Conservation (phyloP, 2,888 invertebrate species). For the Entomobrya proxima region DNA sequence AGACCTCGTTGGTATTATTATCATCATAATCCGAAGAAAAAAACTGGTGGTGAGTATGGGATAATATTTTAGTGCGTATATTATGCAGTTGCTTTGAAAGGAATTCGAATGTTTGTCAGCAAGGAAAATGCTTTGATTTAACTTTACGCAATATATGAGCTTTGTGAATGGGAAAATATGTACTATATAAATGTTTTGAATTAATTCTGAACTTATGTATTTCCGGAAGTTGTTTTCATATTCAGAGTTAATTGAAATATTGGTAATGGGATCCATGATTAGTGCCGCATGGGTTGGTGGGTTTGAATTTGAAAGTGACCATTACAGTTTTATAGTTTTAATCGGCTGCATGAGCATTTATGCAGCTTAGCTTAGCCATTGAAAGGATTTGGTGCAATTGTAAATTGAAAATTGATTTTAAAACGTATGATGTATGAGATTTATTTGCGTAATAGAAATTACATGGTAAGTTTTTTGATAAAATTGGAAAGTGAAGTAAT, state of each 20-base stretch:
- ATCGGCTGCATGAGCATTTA: too few relatives aligned
- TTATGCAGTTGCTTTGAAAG: neutral
- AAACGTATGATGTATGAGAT: too few relatives aligned
- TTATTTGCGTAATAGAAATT: too few relatives aligned
- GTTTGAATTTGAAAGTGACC: too few relatives aligned
- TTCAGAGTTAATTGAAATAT: slow-evolving; percentile 1
- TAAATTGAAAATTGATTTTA: too few relatives aligned
- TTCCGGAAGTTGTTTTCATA: neutral
- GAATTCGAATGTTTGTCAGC: neutral
- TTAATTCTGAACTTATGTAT: neutral
- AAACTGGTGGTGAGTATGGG: neutral
- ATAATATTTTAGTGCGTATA: neutral
- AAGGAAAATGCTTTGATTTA: neutral
- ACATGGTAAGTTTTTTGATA: too few relatives aligned
- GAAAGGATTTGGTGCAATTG: too few relatives aligned
- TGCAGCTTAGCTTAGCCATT: too few relatives aligned
- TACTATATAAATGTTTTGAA: too few relatives aligned
- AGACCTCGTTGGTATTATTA: slow-evolving; percentile 54
- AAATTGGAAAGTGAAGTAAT: too few relatives aligned
- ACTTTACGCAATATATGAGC: neutral
- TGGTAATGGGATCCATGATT: neutral
- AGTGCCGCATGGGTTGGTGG: neutral
- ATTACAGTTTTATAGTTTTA: too few relatives aligned
- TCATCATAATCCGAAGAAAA: slow-evolving; percentile 45
- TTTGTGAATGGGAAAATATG: neutral